These are phyloP conservation scores for Camponotus pennsylvanicus DNA, from an alignment of 1,140 invertebrate species.

Conservation along the genomic window DNA sequence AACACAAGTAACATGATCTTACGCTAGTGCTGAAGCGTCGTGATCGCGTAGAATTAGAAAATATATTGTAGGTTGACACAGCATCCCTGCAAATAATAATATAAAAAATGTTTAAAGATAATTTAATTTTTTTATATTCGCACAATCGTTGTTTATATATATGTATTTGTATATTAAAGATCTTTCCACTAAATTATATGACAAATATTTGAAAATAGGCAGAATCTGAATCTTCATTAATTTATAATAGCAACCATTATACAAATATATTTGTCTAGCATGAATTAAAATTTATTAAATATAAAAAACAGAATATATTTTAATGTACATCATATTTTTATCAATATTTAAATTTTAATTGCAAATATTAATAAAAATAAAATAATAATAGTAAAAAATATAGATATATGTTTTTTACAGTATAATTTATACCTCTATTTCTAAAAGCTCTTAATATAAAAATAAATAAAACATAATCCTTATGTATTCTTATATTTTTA, in stretches of 20 bases:
- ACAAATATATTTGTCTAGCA: neutral
- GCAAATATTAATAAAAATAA: neutral
- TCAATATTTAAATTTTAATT: slow-evolving; percentile 9
- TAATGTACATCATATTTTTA: neutral
- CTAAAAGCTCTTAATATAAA: neutral
- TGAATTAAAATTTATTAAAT: neutral
- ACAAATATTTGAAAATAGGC: neutral
- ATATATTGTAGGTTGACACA: slow-evolving; percentile 87
- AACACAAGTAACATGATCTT: slow-evolving; percentile 82
- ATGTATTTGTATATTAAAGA: neutral
- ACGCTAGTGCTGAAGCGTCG: slow-evolving; percentile 95
- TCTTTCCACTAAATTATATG: neutral
- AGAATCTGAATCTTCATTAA: slow-evolving; percentile 6
- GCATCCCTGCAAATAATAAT: slow-evolving; percentile 83
- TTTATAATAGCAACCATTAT: neutral
- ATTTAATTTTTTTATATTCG: neutral
- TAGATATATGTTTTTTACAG: neutral
- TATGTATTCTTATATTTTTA: neutral
- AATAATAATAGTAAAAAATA: neutral
- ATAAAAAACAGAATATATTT: neutral
- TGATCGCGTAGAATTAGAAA: slow-evolving; percentile 88
- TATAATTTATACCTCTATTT: neutral
- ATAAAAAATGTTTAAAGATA: slow-evolving; percentile 52
- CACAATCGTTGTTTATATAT: slow-evolving; percentile 7
- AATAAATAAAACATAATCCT: no score